These are phyloP conservation scores for Lates japonicus DNA, from an alignment of 2,797 vertebrate genomes.

Conservation along the genomic window DNA sequence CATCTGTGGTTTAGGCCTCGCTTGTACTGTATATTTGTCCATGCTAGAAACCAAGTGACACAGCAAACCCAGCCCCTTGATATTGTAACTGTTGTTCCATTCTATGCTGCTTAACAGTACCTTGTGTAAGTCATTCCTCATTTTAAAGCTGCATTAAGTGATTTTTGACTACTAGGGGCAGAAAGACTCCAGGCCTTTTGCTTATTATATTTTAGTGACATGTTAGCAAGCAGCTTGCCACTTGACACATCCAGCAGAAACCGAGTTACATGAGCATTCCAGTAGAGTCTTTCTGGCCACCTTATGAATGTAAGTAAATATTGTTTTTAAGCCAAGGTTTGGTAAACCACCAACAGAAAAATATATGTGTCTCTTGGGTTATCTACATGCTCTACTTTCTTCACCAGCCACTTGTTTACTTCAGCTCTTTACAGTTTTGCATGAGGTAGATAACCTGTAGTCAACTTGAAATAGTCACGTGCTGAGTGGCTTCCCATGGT, in stretches of 20 bases:
- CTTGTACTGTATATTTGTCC: constrained; percentile 58
- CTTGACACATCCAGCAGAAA: constrained; percentile 32
- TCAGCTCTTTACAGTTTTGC: constrained; percentile 17
- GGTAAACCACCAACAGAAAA: constrained; percentile 13
- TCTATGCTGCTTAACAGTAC: constrained; percentile 58
- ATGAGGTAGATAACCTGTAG: constrained; percentile 23
- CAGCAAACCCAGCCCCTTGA: constrained; percentile 69
- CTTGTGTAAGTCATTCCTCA: constrained; percentile 58
- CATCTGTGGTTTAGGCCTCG: constrained; percentile 66
- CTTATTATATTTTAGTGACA: constrained; percentile 3
- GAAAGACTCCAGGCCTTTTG: constrained; percentile 24
- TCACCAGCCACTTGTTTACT: constrained; percentile 23
- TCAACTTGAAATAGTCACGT: constrained; percentile 32
- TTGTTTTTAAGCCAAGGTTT: constrained; percentile 38
- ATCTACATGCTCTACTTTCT: not conserved
- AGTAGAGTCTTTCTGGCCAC: constrained; percentile 35
- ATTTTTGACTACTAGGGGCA: constrained; percentile 15
- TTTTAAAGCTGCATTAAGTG: constrained; percentile 70
- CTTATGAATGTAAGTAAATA: constrained; percentile 51
- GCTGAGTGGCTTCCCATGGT: constrained; percentile 9
- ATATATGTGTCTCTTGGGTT: constrained; percentile 7
- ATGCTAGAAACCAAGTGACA: constrained; percentile 56
- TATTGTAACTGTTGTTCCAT: constrained; percentile 67
- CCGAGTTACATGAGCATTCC: constrained; percentile 16
- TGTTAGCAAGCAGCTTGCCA: constrained; percentile 13